Evolutionary conservation across 1,140 invertebrate species (phyloP), one percentile per base, ranked within the genome.

Genomic region (Neodiprion lecontei): DNA sequence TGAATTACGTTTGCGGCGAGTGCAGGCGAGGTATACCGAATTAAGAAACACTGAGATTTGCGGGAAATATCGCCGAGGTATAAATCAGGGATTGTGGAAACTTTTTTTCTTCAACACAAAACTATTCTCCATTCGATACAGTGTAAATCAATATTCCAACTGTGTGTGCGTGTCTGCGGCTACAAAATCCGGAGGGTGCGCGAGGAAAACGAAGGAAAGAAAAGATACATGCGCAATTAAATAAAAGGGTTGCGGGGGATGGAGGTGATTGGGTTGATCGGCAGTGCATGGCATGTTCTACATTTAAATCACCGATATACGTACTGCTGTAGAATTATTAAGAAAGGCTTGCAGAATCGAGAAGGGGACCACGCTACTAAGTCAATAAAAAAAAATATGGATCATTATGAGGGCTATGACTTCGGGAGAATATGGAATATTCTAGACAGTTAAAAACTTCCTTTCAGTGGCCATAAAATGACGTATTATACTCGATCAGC

Each of bases 21-120:
- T 47, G 28, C 28, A 40, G 75, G 75, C 78, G 78, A 81, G 85
- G 82, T 81, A 83, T 83, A 81, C 85, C 85, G 84, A 87, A 88
- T 88, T 87, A 88, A 87, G 85, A 87, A 88, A 86, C 82, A 86
- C 85, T 85, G 85, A 88, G 85, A 83, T 75, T 77, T 83, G 84
- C 87, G 85, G 81, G 87, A 87, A 88, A 86, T 87, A 87, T 86
- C 86, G 81, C 81, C 77, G 76, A 85, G 83, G 85, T 86, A 86
- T 87, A 85, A 88, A 88, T 88, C 86, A 86, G 79, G 79, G 75
- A 76, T 83, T 79, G 83, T 81, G 77, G 79, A 80, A 83, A 79
- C 81, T 82, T 87, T 86, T 74, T 82, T 79, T 82, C 79, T 81
- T 74, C 5, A 40, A 40, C 28, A 40, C 28, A 72, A 79, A 72